A percentile compares a stretch with the other conserved stretches of the same genome.
These are phyloP conservation scores for Nixonia krombeini DNA, from an alignment of 1,140 invertebrate species.

Conservation along the genomic window DNA sequence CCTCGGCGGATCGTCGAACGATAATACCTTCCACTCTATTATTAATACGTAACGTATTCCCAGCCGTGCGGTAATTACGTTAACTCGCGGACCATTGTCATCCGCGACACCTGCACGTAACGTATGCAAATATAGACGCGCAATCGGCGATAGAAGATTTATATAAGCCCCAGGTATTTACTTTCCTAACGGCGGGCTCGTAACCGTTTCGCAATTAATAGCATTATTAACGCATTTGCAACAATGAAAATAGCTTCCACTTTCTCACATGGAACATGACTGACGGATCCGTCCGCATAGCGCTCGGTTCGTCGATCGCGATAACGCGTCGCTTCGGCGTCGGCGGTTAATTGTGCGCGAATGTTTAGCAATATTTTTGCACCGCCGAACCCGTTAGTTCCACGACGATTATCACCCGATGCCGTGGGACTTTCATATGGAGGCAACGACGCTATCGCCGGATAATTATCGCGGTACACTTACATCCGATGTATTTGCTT, in stretches of 20 bases:
- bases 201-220: no score
- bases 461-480: constrained; percentile 37
- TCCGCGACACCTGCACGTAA: no score
- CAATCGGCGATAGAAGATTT: no score
- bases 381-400: constrained; percentile 8
- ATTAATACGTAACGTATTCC: no score
- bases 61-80: no score
- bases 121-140: no score
- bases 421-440: constrained; percentile 21
- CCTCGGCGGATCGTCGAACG: neutral
- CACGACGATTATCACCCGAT: neutral
- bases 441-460: constrained; percentile 19
- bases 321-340: neutral
- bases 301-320: neutral
- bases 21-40: constrained; percentile 5
- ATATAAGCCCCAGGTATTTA: no score
- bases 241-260: no score
- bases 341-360: neutral
- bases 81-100: no score
- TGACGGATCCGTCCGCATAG: no score
- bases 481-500: constrained; percentile 41
- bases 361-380: constrained; percentile 6
- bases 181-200: no score
- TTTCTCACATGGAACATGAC: constrained; percentile 18
- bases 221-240: no score